Percentiles rank a stretch among this genome's conserved stretches.
These are phyloP conservation scores for Zhuqinia jingwanae DNA, from an alignment of 2,888 invertebrate species.

Conservation along the genomic window DNA sequence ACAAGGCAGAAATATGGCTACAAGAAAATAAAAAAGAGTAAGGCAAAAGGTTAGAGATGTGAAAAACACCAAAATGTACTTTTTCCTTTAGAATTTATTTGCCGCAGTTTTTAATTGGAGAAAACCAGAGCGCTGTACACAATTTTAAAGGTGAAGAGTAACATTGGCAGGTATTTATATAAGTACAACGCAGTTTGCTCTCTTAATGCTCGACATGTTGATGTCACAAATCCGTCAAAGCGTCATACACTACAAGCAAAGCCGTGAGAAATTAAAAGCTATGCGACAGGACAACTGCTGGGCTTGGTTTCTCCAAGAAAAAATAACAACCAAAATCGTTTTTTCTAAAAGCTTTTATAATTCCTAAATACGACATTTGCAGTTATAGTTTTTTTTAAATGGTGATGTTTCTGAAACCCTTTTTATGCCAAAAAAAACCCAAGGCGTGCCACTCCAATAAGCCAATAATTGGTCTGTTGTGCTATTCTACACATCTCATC, in stretches of 20 bases:
- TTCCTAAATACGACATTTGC: neutral
- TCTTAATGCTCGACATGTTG: no score
- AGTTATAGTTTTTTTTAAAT: neutral
- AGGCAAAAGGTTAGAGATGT: neutral
- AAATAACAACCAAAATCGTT: neutral
- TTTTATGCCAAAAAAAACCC: conserved; percentile 31
- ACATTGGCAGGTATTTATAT: no score
- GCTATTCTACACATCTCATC: conserved; percentile 35
- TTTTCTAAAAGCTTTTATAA: conserved; percentile 26
- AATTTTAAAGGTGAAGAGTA: no score
- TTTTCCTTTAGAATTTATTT: neutral
- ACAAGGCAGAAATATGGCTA: conserved; percentile 7
- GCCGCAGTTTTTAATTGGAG: neutral
- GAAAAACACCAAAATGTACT: neutral
- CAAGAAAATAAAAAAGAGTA: neutral
- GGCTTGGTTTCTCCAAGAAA: conserved; percentile 47
- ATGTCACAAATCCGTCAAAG: conserved; percentile 57
- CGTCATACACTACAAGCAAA: neutral
- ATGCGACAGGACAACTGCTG: neutral
- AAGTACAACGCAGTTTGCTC: neutral
- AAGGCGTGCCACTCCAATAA: conserved; percentile 30
- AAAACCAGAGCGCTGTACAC: no score
- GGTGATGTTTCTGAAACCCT: neutral
- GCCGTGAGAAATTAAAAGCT: conserved; percentile 54
- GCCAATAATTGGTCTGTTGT: conserved; percentile 34